These are phyloP conservation scores for Nematostella vectensis DNA, from an alignment of 92 coral and sea anemone species.

Conservation along the genomic window DNA sequence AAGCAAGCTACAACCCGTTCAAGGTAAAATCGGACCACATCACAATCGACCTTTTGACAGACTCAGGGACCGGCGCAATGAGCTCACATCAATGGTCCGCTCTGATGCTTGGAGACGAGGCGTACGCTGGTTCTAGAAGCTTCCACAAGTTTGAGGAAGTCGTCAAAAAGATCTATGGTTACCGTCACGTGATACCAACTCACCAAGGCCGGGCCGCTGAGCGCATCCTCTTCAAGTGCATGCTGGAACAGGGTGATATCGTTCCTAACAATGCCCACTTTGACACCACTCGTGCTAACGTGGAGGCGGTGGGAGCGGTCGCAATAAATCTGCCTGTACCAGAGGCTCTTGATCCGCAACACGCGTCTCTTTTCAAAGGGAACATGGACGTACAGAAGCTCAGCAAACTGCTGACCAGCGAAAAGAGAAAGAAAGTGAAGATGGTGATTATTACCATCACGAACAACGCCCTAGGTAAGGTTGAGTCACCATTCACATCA, in stretches of 20 bases:
- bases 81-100: slow-evolving; percentile 73
- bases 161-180: slow-evolving; percentile 65
- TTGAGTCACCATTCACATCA: too few relatives aligned
- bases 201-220: slow-evolving; percentile 84
- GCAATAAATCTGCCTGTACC: slow-evolving; percentile 47
- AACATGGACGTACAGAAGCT: slow-evolving; percentile 49
- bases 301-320: slow-evolving; percentile 47
- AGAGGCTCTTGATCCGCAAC: slow-evolving; percentile 32
- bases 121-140: slow-evolving; percentile 78
- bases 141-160: slow-evolving; percentile 49
- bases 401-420: slow-evolving; percentile 21
- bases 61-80: slow-evolving; percentile 79
- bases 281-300: slow-evolving; percentile 58
- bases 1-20: slow-evolving; percentile 52
- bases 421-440: slow-evolving; percentile 10
- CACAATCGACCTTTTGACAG: slow-evolving; percentile 52
- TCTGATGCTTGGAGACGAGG: slow-evolving; percentile 64
- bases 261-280: slow-evolving; percentile 73
- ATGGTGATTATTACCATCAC: slow-evolving; percentile 57
- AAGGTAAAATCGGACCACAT: slow-evolving; percentile 51
- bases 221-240: slow-evolving; percentile 48
- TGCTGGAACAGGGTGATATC: slow-evolving; percentile 35
- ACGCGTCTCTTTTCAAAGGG: slow-evolving; percentile 47
- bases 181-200: slow-evolving; percentile 76
- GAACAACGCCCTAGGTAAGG: slow-evolving; percentile 33